Evolutionary conservation across 1,140 invertebrate genomes (phyloP), one percentile per base, ranked within the genome.

Genomic region (Vanessa tameamea): DNA sequence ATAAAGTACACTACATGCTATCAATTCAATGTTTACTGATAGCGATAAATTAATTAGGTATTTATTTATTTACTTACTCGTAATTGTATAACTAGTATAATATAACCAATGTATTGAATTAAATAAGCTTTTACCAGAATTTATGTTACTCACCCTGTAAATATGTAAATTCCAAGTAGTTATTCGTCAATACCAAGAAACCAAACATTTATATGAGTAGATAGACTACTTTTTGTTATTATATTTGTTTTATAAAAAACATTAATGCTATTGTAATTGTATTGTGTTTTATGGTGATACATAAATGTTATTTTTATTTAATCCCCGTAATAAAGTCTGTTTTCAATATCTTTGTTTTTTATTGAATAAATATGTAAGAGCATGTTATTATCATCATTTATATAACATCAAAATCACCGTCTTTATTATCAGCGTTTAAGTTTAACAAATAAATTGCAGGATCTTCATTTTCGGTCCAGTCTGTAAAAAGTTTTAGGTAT

Each of bases 151-250:
- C 76, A 78, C 74, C 69, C 69, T 92, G 90, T 92, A 92, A 89
- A 92, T 91, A 91, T 92, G 89, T 91, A 92, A 91, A 91, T 89
- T 88, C 85, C 84, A 87, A 81, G 75, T 89, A 90, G 83, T 85
- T 87, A 88, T 83, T 88, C 78, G 83, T 89, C 82, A 88, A 87
- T 89, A 90, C 85, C 88, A 89, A 82, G 89, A 91, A 90, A 92
- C 91, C 91, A 92, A 92, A 92, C 91, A 88, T 88, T 90, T 89
- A 85, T 87, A 86, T 85, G 80, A 84, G 82, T 91, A 91, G 88
- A 83, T 79, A 81, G 81, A 89, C 82, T 91, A 91, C 83, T 90
- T 91, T 90, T 89, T 91, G 90, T 92, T 92, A 85, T 81, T 79
- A 80, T 83, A 82, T 87, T 87, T 86, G 79, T 87, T 92, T 91